Percentiles rank a stretch among this genome's conserved stretches.
phyloP scores from a whole-genome alignment of 2,113 vertebrate species.

The Saimiri boliviensis region DNA sequence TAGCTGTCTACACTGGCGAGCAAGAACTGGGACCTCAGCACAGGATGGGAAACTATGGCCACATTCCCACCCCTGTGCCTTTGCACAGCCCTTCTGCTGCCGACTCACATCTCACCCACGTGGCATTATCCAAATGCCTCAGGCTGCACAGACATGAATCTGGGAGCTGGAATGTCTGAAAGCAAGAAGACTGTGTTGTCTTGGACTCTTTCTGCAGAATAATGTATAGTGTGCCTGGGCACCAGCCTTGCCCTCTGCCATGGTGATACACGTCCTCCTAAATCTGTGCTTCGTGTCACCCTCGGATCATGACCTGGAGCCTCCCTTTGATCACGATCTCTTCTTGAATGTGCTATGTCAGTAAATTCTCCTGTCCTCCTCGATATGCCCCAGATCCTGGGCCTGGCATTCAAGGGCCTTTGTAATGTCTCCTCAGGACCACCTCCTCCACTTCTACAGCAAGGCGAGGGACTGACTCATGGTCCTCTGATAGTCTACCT shows the following conservation, averaged over 20 bases:
- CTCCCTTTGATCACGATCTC: background rate
- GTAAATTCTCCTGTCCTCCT: background rate
- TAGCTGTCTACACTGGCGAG: no score
- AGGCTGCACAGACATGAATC: background rate
- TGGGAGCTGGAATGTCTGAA: background rate
- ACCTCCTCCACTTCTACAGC: background rate
- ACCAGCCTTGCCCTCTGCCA: background rate
- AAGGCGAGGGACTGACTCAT: background rate
- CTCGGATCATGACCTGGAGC: background rate
- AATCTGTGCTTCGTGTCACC: background rate
- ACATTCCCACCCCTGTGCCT: no score
- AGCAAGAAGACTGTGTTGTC: background rate
- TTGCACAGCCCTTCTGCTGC: background rate
- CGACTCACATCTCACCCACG: background rate
- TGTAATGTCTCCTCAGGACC: background rate
- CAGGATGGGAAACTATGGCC: background rate
- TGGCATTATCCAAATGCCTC: background rate
- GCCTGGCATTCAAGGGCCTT: background rate
- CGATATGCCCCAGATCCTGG: background rate
- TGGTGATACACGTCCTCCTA: background rate
- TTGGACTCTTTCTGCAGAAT: background rate
- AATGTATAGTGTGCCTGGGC: background rate
- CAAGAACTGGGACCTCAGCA: background rate
- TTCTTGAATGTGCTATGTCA: background rate
- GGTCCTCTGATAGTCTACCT: no score